Evolutionary conservation across 2,113 vertebrate species (phyloP).

Genomic region (Corythornis madagascariensis): DNA sequence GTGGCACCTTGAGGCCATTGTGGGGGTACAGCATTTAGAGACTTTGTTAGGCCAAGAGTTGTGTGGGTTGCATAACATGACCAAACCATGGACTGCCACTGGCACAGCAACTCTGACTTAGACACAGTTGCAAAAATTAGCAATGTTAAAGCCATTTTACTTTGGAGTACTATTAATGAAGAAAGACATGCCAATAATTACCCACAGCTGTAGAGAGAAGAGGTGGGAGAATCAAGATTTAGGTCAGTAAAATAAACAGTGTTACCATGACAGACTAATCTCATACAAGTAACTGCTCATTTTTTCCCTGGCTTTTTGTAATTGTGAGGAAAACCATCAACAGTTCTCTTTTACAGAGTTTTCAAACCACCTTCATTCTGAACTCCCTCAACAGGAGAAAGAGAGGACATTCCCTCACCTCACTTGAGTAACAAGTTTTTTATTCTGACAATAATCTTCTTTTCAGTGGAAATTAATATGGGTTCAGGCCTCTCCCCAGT

Average conservation of each 20-base stretch:
- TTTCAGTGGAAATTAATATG: neutral
- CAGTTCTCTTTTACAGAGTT: neutral
- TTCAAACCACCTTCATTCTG: neutral
- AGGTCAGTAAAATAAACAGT: slow-evolving; percentile 27
- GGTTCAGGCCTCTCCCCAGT: neutral
- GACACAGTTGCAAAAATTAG: neutral
- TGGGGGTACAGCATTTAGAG: neutral
- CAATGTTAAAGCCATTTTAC: neutral
- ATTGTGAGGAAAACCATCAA: neutral
- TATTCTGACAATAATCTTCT: neutral
- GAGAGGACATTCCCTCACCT: neutral
- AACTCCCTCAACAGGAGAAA: neutral
- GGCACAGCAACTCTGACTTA: neutral
- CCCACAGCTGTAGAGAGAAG: neutral
- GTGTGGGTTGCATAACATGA: neutral
- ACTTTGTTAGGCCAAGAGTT: neutral
- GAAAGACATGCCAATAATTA: neutral
- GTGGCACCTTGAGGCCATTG: neutral
- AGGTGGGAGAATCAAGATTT: neutral
- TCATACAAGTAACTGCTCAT: neutral
- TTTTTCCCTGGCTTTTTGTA: neutral
- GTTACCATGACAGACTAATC: neutral
- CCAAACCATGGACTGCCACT: neutral
- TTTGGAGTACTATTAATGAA: neutral
- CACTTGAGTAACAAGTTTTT: neutral